These are phyloP conservation scores for Crossaster papposus DNA, from an alignment of 53 echinoderm and acorn worm genomes.

Conservation along the genomic window DNA sequence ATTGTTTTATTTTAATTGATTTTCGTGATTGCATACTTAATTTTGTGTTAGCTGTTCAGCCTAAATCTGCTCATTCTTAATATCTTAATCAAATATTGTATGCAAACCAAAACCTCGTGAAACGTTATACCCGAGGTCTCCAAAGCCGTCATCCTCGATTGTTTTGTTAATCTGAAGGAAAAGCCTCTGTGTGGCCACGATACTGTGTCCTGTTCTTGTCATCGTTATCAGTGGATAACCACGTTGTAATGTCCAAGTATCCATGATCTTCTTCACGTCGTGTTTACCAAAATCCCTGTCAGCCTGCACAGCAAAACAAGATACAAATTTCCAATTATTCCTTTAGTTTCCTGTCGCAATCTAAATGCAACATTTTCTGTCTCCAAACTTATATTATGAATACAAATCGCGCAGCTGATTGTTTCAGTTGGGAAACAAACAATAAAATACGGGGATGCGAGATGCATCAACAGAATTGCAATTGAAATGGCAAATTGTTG, in stretches of 20 bases:
- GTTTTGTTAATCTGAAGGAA: conserved; percentile 64
- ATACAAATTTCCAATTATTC: not conserved
- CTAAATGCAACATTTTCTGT: not conserved
- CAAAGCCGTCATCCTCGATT: conserved; percentile 70
- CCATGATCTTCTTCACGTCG: conserved; percentile 76
- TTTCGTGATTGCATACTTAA: too few species aligned
- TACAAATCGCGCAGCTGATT: not conserved
- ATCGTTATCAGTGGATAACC: conserved; percentile 83
- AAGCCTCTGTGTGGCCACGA: conserved; percentile 72
- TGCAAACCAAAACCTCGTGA: not conserved
- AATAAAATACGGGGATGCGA: too few species aligned
- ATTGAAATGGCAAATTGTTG: too few species aligned
- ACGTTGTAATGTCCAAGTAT: conserved; percentile 95
- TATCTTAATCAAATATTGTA: not conserved
- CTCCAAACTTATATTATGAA: not conserved
- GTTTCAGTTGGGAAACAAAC: too few species aligned
- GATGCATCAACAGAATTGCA: too few species aligned
- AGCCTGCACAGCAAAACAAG: conserved; percentile 42
- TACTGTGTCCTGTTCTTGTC: conserved; percentile 40
- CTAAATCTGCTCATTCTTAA: not conserved
- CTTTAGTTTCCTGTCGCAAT: too few species aligned
- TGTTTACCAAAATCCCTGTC: conserved; percentile 66
- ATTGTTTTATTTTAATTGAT: too few species aligned
- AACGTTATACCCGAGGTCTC: conserved; percentile 74
- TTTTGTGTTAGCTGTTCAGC: too few species aligned